Conservation (phyloP, 2,888 invertebrate genomes). For the Drosophila algonquin region DNA sequence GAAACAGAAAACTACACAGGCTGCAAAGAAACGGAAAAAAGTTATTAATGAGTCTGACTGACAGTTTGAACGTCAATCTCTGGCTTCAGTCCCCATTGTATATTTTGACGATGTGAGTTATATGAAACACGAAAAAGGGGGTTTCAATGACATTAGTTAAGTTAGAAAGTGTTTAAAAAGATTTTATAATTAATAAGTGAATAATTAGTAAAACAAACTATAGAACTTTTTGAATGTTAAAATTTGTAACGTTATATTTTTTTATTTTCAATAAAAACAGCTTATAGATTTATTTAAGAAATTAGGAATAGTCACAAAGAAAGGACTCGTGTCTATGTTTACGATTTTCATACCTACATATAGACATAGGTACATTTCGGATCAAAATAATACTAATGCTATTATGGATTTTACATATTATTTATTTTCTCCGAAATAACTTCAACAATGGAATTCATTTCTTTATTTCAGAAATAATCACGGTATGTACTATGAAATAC, state of each 20-base stretch:
- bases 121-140: constrained; percentile 67
- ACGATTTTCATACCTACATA: no score
- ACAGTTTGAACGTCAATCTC: constrained; percentile 84
- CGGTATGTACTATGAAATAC: no score
- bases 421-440: no score
- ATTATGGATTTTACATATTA: no score
- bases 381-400: no score
- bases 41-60: constrained; percentile 96
- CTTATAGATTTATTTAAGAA: constrained; percentile 47
- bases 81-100: constrained; percentile 45
- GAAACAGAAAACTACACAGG: constrained; percentile 90
- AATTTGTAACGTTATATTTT: constrained; percentile 82
- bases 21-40: constrained; percentile 95
- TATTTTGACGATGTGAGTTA: constrained; percentile 68
- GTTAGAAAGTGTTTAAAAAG: constrained; percentile 48
- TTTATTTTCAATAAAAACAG: constrained; percentile 81
- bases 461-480: no score
- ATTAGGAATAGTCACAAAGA: not conserved
- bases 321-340: no score
- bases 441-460: no score
- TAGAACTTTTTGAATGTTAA: constrained; percentile 81
- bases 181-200: constrained; percentile 59
- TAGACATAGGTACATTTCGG: no score
- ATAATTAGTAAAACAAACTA: constrained; percentile 74
- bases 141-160: constrained; percentile 76